A percentile compares a stretch with the other conserved stretches of the same genome.
These are phyloP conservation scores for Oscheius sp. DNA, from an alignment of 2,888 invertebrate genomes.

Conservation along the genomic window DNA sequence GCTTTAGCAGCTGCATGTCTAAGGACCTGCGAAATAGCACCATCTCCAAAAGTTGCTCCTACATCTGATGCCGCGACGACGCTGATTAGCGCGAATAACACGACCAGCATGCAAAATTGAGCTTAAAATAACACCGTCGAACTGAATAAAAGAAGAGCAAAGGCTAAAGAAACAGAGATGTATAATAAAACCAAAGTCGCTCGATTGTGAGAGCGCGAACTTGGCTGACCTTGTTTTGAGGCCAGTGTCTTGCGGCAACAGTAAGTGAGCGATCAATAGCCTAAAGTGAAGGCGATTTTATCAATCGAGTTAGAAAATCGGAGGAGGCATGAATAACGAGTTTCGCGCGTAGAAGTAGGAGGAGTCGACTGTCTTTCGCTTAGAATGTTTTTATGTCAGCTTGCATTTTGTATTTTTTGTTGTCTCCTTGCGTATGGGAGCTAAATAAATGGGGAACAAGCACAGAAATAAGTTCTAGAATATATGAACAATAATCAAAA, in stretches of 20 bases:
- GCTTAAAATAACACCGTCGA: not conserved
- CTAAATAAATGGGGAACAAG: no score
- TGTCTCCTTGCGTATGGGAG: no score
- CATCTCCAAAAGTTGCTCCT: conserved; percentile 51
- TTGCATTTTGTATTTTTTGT: no score
- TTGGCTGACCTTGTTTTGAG: conserved; percentile 28
- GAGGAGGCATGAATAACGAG: not conserved
- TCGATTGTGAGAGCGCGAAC: not conserved
- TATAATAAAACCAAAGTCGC: not conserved
- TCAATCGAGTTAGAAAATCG: not conserved
- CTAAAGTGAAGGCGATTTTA: conserved; percentile 5
- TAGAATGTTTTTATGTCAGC: no score
- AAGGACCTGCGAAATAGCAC: conserved; percentile 52
- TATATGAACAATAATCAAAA: no score
- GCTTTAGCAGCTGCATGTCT: conserved; percentile 47
- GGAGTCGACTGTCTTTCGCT: not conserved
- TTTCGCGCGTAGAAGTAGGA: not conserved
- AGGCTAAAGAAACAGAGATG: not conserved
- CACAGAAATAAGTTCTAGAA: no score
- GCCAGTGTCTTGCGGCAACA: conserved; percentile 24
- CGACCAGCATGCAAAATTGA: not conserved
- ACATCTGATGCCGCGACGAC: conserved; percentile 34
- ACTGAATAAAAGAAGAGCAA: not conserved
- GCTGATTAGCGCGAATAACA: conserved; percentile 11
- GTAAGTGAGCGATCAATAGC: conserved; percentile 18